Conservation (phyloP, 2,113 vertebrate species). For the Tursiops truncatus region DNA sequence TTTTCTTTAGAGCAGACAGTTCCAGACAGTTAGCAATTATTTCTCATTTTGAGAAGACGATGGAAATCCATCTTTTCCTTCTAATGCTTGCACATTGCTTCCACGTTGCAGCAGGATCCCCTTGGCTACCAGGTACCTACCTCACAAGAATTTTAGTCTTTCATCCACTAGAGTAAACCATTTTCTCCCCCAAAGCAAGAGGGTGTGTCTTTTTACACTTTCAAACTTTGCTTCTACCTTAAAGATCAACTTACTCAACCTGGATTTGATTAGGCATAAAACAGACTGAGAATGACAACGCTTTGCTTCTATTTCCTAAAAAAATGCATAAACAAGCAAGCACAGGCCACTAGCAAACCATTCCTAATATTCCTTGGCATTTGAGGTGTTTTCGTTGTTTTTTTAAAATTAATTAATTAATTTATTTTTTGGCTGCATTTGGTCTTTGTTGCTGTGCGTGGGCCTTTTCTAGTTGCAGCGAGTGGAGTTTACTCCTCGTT, state of each 20-base stretch:
- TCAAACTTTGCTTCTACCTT: background rate
- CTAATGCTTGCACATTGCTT: background rate
- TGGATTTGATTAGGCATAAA: background rate
- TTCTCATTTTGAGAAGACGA: background rate
- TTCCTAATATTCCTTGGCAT: background rate
- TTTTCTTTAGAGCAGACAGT: background rate
- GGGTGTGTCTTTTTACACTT: background rate
- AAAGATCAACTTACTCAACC: background rate
- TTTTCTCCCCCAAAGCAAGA: background rate
- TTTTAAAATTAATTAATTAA: accelerated
- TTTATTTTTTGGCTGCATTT: too few relatives aligned
- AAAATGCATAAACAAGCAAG: background rate
- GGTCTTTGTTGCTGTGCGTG: too few relatives aligned
- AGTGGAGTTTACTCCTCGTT: too few relatives aligned
- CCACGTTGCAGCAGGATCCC: background rate
- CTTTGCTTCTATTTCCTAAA: background rate
- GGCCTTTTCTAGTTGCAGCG: too few relatives aligned
- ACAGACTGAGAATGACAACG: background rate
- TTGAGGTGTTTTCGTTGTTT: background rate
- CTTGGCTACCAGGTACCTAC: background rate
- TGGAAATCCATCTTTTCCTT: background rate
- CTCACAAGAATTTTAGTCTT: background rate
- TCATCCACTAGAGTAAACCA: background rate
- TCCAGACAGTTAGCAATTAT: background rate
- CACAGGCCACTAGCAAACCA: background rate